phyloP scores from a whole-genome alignment of 2,797 vertebrate species.

The Cryptoprocta ferox region DNA sequence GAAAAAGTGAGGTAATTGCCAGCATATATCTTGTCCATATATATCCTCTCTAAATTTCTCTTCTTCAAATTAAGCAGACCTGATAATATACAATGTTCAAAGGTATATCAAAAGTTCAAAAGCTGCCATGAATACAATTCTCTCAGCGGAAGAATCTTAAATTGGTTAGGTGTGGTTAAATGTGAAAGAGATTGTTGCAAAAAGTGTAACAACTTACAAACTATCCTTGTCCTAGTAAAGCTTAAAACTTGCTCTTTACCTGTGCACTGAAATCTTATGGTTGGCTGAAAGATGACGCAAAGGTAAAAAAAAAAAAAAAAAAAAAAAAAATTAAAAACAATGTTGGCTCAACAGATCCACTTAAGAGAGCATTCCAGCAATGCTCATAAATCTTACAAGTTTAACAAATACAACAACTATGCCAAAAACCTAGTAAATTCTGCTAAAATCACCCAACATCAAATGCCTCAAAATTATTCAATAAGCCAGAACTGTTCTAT shows the following conservation, averaged over 20 bases:
- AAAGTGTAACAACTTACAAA: not conserved
- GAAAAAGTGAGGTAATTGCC: not conserved
- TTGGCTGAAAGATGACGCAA: conserved; percentile 34
- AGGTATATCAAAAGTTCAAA: conserved; percentile 18
- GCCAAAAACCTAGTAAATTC: not conserved
- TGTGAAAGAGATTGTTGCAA: not conserved
- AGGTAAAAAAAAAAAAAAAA: not conserved
- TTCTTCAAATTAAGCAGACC: conserved; percentile 33
- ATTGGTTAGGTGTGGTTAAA: conserved; percentile 21
- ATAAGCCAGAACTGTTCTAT: not conserved
- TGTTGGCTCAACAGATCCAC: not conserved
- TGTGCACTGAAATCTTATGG: conserved; percentile 14
- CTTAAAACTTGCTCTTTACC: conserved; percentile 9
- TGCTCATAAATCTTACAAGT: not conserved
- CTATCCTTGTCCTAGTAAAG: not conserved
- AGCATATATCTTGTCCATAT: not conserved
- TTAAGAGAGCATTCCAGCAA: not conserved
- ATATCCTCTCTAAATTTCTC: conserved; percentile 16
- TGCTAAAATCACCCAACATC: not conserved
- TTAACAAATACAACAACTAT: not conserved
- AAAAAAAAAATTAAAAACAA: too few relatives aligned
- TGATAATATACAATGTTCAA: not conserved
- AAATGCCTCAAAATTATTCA: conserved; percentile 38
- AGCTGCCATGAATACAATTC: conserved; percentile 27
- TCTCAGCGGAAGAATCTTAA: conserved; percentile 25